Base-by-base conservation (phyloP, 2,113 vertebrate species). In the Myiagra hebetior region DNA sequence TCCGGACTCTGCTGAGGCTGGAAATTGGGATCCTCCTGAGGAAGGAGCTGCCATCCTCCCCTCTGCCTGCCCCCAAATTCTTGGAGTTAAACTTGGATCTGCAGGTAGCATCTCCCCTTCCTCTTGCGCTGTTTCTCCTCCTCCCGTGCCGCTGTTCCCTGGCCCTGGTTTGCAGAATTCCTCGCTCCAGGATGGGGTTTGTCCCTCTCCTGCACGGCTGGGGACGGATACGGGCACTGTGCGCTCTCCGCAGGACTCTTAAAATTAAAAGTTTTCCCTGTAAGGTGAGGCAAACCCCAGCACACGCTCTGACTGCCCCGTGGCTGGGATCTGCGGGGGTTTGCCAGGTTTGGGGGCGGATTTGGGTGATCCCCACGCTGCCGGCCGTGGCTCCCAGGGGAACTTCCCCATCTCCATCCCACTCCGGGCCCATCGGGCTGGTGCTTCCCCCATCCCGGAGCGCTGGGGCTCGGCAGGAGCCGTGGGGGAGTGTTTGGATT, bases 211-310 rank as follows among this genome's bases (percentile, higher is more conserved):
- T 44, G 67, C 42, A 6, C 4, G 3, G 0, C 46, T 8, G 72
- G 20, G 46, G 37, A 18, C 1, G 7, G 30, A 9, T 59, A 7
- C 0, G 1, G 35, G 2, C 2, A 0, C 23, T 2, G 5, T 7
- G 31, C 3, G 33, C 33, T 35, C 53, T 9, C 68, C 41, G 41
- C 35, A 49, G 31, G 7, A 21, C 10, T 50, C 47, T 12, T 7
- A 0, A 1, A 46, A 27, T 37, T 44, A 44, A 44, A 35, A 33
- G 0, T 22, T 73, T 73, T 30, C 28, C 1, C 47, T 57, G 20
- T 6, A 8, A 46, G 49, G 23, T 8, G 1, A 2, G 16, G 13
- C 3, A 4, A 44, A 26, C 9, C n/a, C 46, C 69, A 8, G 22
- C 50, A 0, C 11, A 0, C 4, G 30, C 4, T 15, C 31, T 16